phyloP scores from a whole-genome alignment of 2,113 vertebrate species.

The Microtus pennsylvanicus region DNA sequence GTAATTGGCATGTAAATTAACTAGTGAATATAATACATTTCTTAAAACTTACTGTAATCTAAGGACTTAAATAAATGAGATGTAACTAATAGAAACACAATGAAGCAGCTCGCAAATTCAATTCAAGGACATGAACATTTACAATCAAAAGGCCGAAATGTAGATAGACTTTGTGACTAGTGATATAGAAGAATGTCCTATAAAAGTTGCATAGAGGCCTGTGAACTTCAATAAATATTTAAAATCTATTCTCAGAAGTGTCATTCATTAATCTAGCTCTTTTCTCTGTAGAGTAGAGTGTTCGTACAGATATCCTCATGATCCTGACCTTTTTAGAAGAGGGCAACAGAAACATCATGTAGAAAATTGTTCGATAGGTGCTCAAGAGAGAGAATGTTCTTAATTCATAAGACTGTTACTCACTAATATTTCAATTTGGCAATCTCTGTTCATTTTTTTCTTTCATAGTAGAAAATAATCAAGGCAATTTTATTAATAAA shows the following conservation, averaged over 20 bases:
- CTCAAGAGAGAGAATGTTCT: background rate
- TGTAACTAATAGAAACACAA: constrained; percentile 42
- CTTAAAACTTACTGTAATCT: constrained; percentile 6
- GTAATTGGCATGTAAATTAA: constrained; percentile 48
- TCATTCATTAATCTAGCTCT: constrained; percentile 71
- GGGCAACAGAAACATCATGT: constrained; percentile 50
- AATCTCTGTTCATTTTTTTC: background rate
- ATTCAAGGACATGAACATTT: constrained; percentile 12
- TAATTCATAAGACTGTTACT: constrained; percentile 40
- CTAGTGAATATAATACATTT: background rate
- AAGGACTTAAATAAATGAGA: constrained; percentile 16
- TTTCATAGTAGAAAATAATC: background rate
- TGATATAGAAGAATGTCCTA: constrained; percentile 56
- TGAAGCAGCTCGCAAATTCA: background rate
- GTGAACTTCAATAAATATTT: constrained; percentile 83
- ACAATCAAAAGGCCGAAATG: constrained; percentile 33
- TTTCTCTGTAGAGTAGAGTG: constrained; percentile 52
- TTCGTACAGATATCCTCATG: constrained; percentile 62
- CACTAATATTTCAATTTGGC: constrained; percentile 39
- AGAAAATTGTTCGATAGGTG: constrained; percentile 26
- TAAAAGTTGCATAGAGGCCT: constrained; percentile 76
- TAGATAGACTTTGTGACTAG: constrained; percentile 73
- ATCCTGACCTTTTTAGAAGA: constrained; percentile 73
- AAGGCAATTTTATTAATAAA: constrained; percentile 9
- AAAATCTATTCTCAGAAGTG: constrained; percentile 75